Evolutionary conservation across 2,888 invertebrate species (phyloP).

Genomic region (Pantelozetes paolii): DNA sequence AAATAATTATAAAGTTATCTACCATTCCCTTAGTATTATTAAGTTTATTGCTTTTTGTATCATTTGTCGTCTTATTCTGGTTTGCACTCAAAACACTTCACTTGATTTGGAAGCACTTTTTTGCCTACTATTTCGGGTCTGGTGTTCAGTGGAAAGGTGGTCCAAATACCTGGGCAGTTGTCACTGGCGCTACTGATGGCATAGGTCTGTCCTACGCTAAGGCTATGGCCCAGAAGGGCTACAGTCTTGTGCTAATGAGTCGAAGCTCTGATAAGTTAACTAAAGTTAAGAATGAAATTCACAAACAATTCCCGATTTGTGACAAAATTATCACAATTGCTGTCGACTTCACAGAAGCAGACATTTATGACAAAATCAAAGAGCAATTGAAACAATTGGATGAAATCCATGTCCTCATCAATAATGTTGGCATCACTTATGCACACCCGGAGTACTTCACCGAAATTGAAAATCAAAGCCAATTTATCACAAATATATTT

Average conservation of each 20-base stretch:
- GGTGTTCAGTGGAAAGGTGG: slow-evolving; percentile 37
- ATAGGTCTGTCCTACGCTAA: slow-evolving; percentile 81
- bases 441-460: slow-evolving; percentile 75
- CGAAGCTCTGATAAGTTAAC: slow-evolving; percentile 68
- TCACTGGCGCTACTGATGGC: slow-evolving; percentile 85
- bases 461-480: slow-evolving; percentile 61
- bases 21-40: not conserved
- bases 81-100: slow-evolving; percentile 14
- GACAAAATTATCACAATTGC: slow-evolving; percentile 31
- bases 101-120: slow-evolving; percentile 37
- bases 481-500: slow-evolving; percentile 69
- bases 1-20: not conserved
- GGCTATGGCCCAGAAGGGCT: slow-evolving; percentile 69
- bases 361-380: slow-evolving; percentile 40
- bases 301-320: slow-evolving; percentile 31
- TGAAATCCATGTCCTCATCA: slow-evolving; percentile 52
- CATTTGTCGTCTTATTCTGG: slow-evolving; percentile 35
- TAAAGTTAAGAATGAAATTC: slow-evolving; percentile 54
- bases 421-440: slow-evolving; percentile 84
- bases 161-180: slow-evolving; percentile 55
- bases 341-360: slow-evolving; percentile 36
- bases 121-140: slow-evolving; percentile 37
- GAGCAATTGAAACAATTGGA: not conserved
- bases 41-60: slow-evolving; percentile 1
- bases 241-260: slow-evolving; percentile 76